Base-by-base conservation (phyloP, 2,888 invertebrate species). In the Amiota communis region DNA sequence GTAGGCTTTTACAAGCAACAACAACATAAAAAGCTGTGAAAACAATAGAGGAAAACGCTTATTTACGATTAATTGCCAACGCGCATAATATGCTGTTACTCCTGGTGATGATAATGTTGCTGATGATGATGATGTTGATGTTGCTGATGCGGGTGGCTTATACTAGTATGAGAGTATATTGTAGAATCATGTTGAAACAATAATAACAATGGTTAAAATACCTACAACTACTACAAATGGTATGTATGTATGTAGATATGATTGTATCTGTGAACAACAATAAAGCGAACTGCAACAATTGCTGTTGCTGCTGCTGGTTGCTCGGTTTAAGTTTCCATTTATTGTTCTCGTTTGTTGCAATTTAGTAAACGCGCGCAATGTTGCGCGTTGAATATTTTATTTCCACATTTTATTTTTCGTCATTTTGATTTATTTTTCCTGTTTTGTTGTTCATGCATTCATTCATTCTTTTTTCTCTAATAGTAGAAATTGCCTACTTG, bases 11-110 rank as follows among this genome's bases (percentile, higher is more conserved):
- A 71, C 73, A 75, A 76, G 74, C 63, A 23, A 17, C 23, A 53
- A 15, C 53, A 20, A 51, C 20, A 68, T 36, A 68, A 68, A 68
- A 68, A 51, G 63, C 67, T 12, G 67, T 15, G 51, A 59, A 36
- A 63, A 68, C 53, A 71, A 65, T 74, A 71, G 72, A 73, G 70
- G 74, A 72, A 78, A 79, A 70, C 77, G 79, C 79, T 84, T 84
- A 81, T 87, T 86, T 84, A 79, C 85, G 86, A 82, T 87, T 87
- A 86, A 87, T 87, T 87, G 88, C 88, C 80, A 87, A 78, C 79
- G 81, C 79, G 84, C 81, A 36, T 36, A 36, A 36, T 36, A 36
- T 36, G 36, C 36, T 36, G 8, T 6, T 36, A 2, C 36, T 36
- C 6, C 6, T 36, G 36, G 8, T 36, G 36, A 36, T 36, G 36